Conservation (phyloP, 2,797 vertebrate species). For the Bradypodion ventrale region DNA sequence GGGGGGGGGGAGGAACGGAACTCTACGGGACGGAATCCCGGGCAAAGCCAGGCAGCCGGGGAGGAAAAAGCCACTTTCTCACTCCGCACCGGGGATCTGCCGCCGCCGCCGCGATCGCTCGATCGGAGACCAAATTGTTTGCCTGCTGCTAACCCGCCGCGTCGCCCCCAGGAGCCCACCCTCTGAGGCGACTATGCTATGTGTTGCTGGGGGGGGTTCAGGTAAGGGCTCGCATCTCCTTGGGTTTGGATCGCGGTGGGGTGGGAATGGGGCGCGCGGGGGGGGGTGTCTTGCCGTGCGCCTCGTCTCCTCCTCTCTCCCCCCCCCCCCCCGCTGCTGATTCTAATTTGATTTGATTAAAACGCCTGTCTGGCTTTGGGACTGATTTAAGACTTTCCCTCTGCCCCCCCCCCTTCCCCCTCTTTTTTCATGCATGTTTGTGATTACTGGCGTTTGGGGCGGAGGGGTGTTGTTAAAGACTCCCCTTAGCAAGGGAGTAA, state of each 20-base stretch:
- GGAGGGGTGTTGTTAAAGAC: background rate
- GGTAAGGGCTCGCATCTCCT: slow-evolving; percentile 65
- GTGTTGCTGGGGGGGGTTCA: slow-evolving; percentile 66
- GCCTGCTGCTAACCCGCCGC: slow-evolving; percentile 28
- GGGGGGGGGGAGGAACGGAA: background rate
- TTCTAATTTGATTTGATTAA: slow-evolving; percentile 70
- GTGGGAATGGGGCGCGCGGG: too few relatives aligned
- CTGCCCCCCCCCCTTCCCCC: slow-evolving; percentile 37
- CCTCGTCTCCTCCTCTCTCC: background rate
- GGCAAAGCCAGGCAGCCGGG: slow-evolving; percentile 54
- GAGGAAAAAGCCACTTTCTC: slow-evolving; percentile 17
- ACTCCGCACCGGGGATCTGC: slow-evolving; percentile 20
- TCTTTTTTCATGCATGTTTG: slow-evolving; percentile 74
- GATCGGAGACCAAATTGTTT: slow-evolving; percentile 22
- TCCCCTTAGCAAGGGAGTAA: slow-evolving; percentile 61
- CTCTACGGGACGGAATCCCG: slow-evolving; percentile 41
- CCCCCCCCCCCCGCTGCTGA: slow-evolving; percentile 52
- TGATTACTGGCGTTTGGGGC: slow-evolving; percentile 63
- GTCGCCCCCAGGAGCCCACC: slow-evolving; percentile 36
- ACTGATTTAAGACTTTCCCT: slow-evolving; percentile 67
- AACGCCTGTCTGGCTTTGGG: slow-evolving; percentile 66
- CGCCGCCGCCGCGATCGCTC: slow-evolving; percentile 16
- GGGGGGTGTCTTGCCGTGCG: slow-evolving; percentile 44
- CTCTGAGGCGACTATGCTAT: slow-evolving; percentile 70
- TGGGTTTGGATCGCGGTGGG: slow-evolving; percentile 27